Conservation (phyloP, 2,797 vertebrate species). For the Semotilus atromaculatus region DNA sequence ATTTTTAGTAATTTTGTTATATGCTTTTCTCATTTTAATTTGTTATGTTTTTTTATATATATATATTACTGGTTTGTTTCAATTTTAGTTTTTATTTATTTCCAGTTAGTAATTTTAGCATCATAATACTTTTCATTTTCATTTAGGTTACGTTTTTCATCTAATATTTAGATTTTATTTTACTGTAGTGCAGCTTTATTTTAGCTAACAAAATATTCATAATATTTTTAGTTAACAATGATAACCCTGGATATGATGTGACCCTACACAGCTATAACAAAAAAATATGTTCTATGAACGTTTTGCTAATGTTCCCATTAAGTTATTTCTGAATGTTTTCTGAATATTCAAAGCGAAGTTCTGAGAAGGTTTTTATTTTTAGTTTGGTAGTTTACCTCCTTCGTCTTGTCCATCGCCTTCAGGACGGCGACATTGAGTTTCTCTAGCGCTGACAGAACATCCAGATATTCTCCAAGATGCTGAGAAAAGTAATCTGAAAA, state of each 20-base stretch:
- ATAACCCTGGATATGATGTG: background rate
- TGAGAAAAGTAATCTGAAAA: constrained; percentile 91
- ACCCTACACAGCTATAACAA: background rate
- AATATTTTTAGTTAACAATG: background rate
- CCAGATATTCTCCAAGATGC: constrained; percentile 90
- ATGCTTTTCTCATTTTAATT: too few species aligned
- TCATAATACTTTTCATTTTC: background rate
- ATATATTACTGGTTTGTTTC: background rate
- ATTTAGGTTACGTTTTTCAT: background rate
- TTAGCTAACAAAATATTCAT: background rate
- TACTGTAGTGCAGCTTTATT: background rate
- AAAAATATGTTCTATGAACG: background rate
- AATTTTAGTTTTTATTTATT: background rate
- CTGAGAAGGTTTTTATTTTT: background rate
- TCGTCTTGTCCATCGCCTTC: constrained; percentile 96
- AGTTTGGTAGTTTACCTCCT: constrained; percentile 80
- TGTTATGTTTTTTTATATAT: background rate
- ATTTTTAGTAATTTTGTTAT: background rate
- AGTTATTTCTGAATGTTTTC: background rate
- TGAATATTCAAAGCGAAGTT: background rate
- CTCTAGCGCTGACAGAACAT: constrained; percentile 92
- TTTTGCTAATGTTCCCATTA: background rate
- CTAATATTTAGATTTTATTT: background rate
- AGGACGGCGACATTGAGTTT: constrained; percentile 90
- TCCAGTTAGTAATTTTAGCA: background rate